Base-by-base conservation (phyloP, 1,140 invertebrate species). In the Drosophila navojoa region DNA sequence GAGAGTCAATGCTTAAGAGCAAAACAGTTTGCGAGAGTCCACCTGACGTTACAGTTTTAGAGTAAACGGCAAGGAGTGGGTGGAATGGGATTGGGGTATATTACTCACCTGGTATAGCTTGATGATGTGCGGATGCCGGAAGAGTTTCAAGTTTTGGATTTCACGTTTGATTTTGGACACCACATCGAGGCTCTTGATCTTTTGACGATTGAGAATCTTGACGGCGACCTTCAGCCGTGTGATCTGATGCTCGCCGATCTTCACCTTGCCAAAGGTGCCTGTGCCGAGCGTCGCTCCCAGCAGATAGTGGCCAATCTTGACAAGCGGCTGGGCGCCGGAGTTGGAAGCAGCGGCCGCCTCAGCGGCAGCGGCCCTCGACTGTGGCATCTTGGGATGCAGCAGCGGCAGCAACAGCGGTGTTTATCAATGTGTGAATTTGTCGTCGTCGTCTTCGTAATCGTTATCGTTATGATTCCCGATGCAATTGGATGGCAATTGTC, bases 51-150 rank as follows among this genome's bases (percentile, higher is more conserved):
- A 38, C 35, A 38, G 35, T 38, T 38, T 38, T 3, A 38, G 10
- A 0, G 3, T 13, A 57, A 57, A 11, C 22, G 27, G 22, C 5
- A 5, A 32, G 0, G 32, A 29, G 27, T 29, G 19, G 16, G 22
- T 19, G 38, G 35, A 3, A 13, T 0, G 32, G 4, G 32, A 13
- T 38, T 3, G 49, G n/a, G 10, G n/a, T 25, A 13, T 15, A 5
- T 16, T 16, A 4, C 71, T 92, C 76, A 95, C 96, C 95, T 95
- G 94, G 78, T 96, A 99, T 94, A 99, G 93, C 94, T 99, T 99
- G 70, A 99, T 99, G 76, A 99, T 99, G 92, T 99, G 99, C 15
- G 99, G 99, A 94, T 99, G 99, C 66, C 98, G 94, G 91, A 99
- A 99, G 1, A 99, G 94, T 91, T 99, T 99, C 2, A 99, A 94